Evolutionary conservation across 2,113 vertebrate species (phyloP), one percentile per base, ranked within the genome.

Genomic region (Barnardius zonarius): DNA sequence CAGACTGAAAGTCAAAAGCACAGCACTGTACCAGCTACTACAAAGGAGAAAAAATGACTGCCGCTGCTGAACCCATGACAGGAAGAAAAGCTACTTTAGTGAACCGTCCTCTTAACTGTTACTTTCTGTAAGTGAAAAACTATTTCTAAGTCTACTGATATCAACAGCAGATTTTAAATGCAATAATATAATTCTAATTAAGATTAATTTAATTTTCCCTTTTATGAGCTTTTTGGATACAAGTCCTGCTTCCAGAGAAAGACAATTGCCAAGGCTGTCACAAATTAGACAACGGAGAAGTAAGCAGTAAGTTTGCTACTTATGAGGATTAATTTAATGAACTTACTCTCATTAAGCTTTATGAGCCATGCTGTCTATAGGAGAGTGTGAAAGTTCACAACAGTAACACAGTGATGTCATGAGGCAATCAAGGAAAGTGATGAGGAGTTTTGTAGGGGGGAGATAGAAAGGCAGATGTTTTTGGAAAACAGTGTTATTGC

Each of bases 181-280:
- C 95, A 97, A 91, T 86, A 93, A 97, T 97, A 82, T 97, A 96
- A 96, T 96, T 95, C 87, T 98, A 98, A 98, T 98, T 97, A 99
- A 98, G 98, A 98, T 98, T 86, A 98, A 98, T 98, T 98, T 98
- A 97, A 95, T 97, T 97, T 95, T 97, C 94, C 95, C 95, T 97
- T 96, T 86, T 95, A 83, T 96, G 94, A 79, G 74, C 41, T 97
- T 99, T 98, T 98, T 98, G 95, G 96, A 98, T 95, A 90, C 62
- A 95, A 97, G 96, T 97, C 98, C 97, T 92, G 91, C 93, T 97
- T 97, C 86, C 93, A 93, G 86, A 96, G 93, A 94, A 98, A 98
- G 96, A 97, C 96, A 97, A 97, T 95, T 98, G 98, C 98, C 97
- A 97, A 97, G 92, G 95, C 86, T 89, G 95, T 96, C 97, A 98